A percentile compares a stretch with the other conserved stretches of the same genome.
Evolutionary conservation across 2,113 vertebrate species (phyloP).

Genomic region (Scortum barcoo): DNA sequence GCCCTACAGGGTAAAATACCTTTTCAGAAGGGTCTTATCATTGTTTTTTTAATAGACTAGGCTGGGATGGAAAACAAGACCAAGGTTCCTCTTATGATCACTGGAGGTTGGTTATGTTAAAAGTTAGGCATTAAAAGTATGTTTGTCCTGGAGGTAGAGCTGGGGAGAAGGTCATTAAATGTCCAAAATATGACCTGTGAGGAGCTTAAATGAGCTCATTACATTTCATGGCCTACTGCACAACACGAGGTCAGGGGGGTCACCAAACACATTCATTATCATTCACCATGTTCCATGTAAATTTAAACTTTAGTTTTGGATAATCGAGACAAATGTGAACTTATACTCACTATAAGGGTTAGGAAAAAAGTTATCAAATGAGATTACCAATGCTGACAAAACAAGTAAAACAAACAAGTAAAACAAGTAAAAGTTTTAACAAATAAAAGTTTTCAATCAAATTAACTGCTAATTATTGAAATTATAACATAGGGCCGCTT

Average conservation of each 20-base stretch:
- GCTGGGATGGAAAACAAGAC: neutral
- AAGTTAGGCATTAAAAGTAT: too few relatives aligned
- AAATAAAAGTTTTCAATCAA: too few relatives aligned
- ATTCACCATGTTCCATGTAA: neutral
- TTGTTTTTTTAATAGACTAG: too few relatives aligned
- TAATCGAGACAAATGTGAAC: neutral
- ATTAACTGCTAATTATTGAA: too few relatives aligned
- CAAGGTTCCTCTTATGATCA: neutral
- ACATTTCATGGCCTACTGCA: neutral
- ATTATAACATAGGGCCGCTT: too few relatives aligned
- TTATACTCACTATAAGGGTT: neutral
- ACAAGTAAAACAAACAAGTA: neutral
- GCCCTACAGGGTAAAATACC: conserved; percentile 86
- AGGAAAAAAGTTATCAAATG: neutral
- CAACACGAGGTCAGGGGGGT: neutral
- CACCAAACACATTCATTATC: neutral
- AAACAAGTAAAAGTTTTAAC: too few relatives aligned
- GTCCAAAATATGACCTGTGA: conserved; percentile 8
- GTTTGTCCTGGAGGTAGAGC: neutral
- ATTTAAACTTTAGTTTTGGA: neutral
- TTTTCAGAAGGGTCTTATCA: neutral
- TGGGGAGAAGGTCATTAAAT: neutral
- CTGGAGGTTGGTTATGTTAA: neutral
- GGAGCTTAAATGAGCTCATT: neutral
- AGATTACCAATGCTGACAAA: neutral